These are phyloP conservation scores for Mycteria americana DNA, from an alignment of 2,797 vertebrate species.

Conservation along the genomic window DNA sequence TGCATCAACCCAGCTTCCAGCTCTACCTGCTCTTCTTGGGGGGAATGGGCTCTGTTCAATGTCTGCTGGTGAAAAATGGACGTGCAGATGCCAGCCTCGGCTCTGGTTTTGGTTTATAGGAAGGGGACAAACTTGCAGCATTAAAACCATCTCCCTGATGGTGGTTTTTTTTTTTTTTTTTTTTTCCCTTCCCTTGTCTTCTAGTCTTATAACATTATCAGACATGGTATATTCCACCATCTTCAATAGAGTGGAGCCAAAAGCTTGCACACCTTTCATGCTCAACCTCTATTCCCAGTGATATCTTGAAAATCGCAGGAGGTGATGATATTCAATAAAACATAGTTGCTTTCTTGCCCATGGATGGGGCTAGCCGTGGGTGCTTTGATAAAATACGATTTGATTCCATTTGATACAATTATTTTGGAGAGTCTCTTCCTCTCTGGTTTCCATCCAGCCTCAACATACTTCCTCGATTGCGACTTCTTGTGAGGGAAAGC, in stretches of 20 bases:
- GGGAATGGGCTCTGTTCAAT: rapidly evolving
- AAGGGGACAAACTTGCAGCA: neutral
- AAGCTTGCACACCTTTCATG: neutral
- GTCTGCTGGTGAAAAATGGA: neutral
- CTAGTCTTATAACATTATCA: neutral
- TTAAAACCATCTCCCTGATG: neutral
- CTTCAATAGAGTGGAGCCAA: neutral
- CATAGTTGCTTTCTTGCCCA: neutral
- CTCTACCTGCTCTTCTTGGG: neutral
- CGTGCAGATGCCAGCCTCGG: neutral
- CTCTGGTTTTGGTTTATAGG: neutral
- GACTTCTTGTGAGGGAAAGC: rapidly evolving
- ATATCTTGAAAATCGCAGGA: neutral
- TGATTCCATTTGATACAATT: neutral
- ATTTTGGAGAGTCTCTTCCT: neutral
- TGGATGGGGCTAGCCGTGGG: neutral
- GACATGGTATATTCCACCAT: neutral
- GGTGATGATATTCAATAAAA: neutral
- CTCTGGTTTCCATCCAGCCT: neutral
- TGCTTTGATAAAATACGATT: neutral
- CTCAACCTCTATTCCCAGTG: neutral
- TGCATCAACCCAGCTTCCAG: neutral
- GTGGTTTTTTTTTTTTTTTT: neutral
- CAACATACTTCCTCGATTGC: rapidly evolving
- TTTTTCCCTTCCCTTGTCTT: neutral